Base-by-base conservation (phyloP, 64 coral and sea anemone genomes). In the Montipora efflorescens region DNA sequence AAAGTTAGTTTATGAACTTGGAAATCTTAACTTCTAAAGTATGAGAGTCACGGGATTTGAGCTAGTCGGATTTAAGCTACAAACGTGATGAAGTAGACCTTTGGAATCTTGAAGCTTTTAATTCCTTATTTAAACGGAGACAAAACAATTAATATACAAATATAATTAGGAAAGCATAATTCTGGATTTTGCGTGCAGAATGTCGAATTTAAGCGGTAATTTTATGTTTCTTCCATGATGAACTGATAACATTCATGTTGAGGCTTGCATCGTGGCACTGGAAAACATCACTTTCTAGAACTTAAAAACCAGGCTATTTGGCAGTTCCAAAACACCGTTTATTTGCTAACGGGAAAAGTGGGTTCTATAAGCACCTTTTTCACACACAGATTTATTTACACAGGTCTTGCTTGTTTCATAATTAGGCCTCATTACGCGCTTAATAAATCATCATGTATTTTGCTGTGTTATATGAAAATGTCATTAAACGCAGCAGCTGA, bases 381-480 rank as follows among this genome's bases (percentile, higher is more conserved):
- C 13, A 64, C 46, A 13, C 51, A 72, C n/a, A 86, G 71, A 45
- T 13, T 21, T 86, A 66, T 86, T 86, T 86, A 86, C 68, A 86
- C 66, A 86, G 82, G 20, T 48, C 62, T 71, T 86, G 18, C 66
- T 86, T 86, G 64, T 71, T 72, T 73, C 47, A 86, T 86, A 86
- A 86, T 86, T 72, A 86, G 23, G 44, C 66, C 70, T 86, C 64
- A 68, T 86, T 86, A 86, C 20, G 68, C 46, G 82, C 82, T 86
- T 86, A 86, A 51, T 70, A 86, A 86, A 86, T 86, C 82, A 86
- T 86, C 82, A 86, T 86, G 16, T 44, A 47, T 51, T 86, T 86
- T 22, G 61, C 19, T 12, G 82, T 86, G 47, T 15, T 86, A 47
- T 86, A 18, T 19, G 44, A 23, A 71, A 49, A 72, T 86, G 62